Evolutionary conservation across 2,113 vertebrate species (phyloP).

Genomic region (Clinocottus analis): DNA sequence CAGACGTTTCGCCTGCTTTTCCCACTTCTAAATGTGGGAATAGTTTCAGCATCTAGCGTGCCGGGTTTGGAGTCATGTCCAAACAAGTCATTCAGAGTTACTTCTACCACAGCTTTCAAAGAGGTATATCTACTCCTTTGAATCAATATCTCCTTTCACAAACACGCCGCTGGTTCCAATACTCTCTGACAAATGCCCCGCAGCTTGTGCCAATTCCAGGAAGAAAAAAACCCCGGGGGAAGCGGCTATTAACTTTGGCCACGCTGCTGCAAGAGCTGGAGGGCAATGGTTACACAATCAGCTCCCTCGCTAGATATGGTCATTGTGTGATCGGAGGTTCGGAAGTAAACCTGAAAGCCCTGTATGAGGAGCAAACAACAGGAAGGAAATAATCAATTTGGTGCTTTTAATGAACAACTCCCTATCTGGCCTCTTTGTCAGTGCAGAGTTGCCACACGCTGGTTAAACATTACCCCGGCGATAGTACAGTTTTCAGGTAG

Average conservation of each 20-base stretch:
- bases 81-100: slow-evolving; percentile 34
- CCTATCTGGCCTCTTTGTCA: slow-evolving; percentile 85
- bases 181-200: slow-evolving; percentile 42
- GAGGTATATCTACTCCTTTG: slow-evolving; percentile 49
- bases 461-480: slow-evolving; percentile 87
- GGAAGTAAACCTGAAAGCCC: slow-evolving; percentile 88
- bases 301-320: slow-evolving; percentile 86
- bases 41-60: slow-evolving; percentile 34
- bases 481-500: slow-evolving; percentile 60
- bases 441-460: slow-evolving; percentile 85
- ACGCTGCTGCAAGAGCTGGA: slow-evolving; percentile 67
- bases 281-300: slow-evolving; percentile 86
- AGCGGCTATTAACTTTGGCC: slow-evolving; percentile 74
- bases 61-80: slow-evolving; percentile 39
- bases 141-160: slow-evolving; percentile 68
- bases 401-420: slow-evolving; percentile 89
- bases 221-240: slow-evolving; percentile 27
- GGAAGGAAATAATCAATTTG: slow-evolving; percentile 98
- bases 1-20: background rate
- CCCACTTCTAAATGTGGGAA: slow-evolving; percentile 3
- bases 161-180: slow-evolving; percentile 59
- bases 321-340: slow-evolving; percentile 84
- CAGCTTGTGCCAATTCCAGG: slow-evolving; percentile 63
- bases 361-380: slow-evolving; percentile 89
- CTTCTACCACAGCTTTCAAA: slow-evolving; percentile 33